phyloP scores from a whole-genome alignment of 2,797 vertebrate genomes.

The Ctenosaura bakeri region DNA sequence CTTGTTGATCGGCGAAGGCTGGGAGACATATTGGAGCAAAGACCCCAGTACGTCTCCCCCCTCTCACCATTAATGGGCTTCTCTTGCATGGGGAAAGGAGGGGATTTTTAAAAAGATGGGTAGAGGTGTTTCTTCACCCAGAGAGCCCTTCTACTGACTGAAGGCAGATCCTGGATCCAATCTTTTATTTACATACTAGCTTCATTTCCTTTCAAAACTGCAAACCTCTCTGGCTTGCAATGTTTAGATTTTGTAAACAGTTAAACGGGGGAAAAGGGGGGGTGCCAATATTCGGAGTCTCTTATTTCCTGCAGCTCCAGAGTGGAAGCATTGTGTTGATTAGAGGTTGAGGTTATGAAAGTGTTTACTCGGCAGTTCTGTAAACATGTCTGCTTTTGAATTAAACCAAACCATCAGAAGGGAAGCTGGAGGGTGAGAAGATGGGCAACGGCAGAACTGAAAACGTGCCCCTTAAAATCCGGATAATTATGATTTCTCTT shows the following conservation, averaged over 20 bases:
- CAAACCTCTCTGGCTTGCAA: too few species aligned
- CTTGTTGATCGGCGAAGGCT: too few species aligned
- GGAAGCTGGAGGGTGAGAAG: slow-evolving; percentile 10
- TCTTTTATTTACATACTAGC: neutral
- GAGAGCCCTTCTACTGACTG: neutral
- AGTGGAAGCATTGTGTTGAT: slow-evolving; percentile 8
- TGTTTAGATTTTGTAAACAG: neutral
- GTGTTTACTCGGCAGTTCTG: neutral
- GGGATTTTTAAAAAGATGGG: neutral
- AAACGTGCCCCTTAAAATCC: neutral
- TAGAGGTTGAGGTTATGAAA: neutral
- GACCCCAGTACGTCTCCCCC: too few species aligned
- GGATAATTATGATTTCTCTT: neutral
- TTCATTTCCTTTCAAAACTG: neutral
- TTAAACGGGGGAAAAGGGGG: neutral
- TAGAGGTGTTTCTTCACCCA: neutral
- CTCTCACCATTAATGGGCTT: too few species aligned
- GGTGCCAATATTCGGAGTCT: neutral
- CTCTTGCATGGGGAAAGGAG: neutral
- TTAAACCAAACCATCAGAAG: neutral
- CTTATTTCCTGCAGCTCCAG: neutral
- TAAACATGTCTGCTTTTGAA: neutral
- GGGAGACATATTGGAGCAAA: neutral
- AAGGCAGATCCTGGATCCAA: neutral
- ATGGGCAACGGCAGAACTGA: neutral